A percentile compares a stretch with the other conserved stretches of the same genome.
These are phyloP conservation scores for Eremophila alpestris DNA, from an alignment of 2,797 vertebrate species.

Conservation along the genomic window DNA sequence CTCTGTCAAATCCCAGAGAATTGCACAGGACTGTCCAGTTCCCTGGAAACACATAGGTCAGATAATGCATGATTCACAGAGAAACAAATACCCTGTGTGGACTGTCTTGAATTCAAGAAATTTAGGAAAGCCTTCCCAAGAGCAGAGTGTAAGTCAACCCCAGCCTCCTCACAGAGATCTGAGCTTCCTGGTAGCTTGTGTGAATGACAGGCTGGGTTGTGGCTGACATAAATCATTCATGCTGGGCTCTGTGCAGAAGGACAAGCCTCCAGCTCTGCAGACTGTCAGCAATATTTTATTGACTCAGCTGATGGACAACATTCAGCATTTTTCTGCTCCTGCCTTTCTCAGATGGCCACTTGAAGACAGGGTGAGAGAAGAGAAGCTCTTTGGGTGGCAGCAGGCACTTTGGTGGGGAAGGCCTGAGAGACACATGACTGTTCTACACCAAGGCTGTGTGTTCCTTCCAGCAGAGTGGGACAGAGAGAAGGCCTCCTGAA, in stretches of 20 bases:
- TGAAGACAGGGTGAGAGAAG: background rate
- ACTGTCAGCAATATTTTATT: background rate
- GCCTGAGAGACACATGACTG: rapidly evolving
- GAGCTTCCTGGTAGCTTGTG: background rate
- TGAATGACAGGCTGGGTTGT: background rate
- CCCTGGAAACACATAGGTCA: background rate
- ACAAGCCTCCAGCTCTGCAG: background rate
- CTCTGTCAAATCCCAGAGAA: background rate
- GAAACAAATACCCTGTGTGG: background rate
- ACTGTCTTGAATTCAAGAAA: background rate
- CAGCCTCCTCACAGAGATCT: background rate
- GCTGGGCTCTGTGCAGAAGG: background rate
- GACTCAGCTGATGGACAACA: background rate
- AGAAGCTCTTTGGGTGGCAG: background rate
- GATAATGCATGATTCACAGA: background rate
- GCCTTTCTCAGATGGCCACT: background rate
- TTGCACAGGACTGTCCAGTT: background rate
- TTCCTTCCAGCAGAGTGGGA: background rate
- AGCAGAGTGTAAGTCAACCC: background rate
- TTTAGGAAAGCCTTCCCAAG: background rate
- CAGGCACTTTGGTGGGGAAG: too few relatives aligned
- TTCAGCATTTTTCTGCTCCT: background rate
- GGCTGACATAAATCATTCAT: background rate
- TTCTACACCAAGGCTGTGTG: background rate
- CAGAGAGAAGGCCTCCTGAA: background rate